Conservation (phyloP, 2,797 vertebrate genomes). For the Triplophysa yarkandensis region DNA sequence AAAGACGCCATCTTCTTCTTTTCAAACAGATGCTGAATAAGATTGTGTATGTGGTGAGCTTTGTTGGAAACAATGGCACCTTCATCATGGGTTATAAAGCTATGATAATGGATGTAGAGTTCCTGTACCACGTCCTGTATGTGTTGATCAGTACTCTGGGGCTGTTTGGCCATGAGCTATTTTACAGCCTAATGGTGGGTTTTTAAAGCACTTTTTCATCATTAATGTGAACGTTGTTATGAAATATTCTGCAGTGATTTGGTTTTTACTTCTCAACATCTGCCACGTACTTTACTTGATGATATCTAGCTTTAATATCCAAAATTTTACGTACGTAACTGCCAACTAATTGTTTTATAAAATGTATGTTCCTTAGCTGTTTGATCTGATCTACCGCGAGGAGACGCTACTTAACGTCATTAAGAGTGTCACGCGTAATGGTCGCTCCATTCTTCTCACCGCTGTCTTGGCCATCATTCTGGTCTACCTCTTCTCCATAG, state of each 20-base stretch:
- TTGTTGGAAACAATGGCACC: slow-evolving; percentile 96
- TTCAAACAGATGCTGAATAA: slow-evolving; percentile 88
- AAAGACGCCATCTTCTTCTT: not conserved
- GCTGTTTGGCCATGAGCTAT: slow-evolving; percentile 91
- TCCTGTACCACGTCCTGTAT: slow-evolving; percentile 92
- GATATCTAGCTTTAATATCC: no score
- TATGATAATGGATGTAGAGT: slow-evolving; percentile 97
- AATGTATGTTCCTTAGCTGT: slow-evolving; percentile 80
- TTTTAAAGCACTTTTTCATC: no score
- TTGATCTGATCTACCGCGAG: slow-evolving; percentile 95
- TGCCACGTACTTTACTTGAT: no score
- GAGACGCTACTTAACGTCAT: slow-evolving; percentile 97
- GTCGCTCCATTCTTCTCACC: slow-evolving; percentile 94
- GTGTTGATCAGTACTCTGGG: slow-evolving; percentile 92
- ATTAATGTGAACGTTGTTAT: no score
- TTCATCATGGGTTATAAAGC: slow-evolving; percentile 96
- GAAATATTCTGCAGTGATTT: no score
- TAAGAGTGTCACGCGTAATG: slow-evolving; percentile 94
- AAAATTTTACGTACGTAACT: no score
- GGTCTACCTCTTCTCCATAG: slow-evolving; percentile 98
- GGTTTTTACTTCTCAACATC: no score
- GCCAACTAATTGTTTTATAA: no score
- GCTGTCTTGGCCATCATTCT: slow-evolving; percentile 97
- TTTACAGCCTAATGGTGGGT: slow-evolving; percentile 95
- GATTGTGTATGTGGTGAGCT: slow-evolving; percentile 95